Percentiles rank a stretch among this genome's conserved stretches.
Conservation (phyloP, 2,888 invertebrate species). For the Phytoseiulus persimilis region DNA sequence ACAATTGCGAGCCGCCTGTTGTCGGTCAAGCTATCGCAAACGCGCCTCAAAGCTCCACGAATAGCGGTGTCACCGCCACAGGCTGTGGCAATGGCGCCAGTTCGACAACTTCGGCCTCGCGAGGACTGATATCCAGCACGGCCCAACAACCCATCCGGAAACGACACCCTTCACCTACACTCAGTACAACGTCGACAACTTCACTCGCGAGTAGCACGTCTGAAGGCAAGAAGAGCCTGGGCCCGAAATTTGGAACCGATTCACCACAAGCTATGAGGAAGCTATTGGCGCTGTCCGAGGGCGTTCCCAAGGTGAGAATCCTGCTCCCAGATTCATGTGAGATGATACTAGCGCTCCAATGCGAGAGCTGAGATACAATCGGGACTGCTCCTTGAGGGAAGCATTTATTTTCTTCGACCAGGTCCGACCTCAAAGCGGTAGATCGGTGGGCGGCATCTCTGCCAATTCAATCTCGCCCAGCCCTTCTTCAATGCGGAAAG, state of each 20-base stretch:
- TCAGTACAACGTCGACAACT: conserved; percentile 82
- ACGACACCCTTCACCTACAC: conserved; percentile 81
- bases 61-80: background rate
- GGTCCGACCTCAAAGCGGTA: conserved; percentile 13
- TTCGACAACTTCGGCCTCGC: background rate
- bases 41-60: conserved; percentile 49
- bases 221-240: conserved; percentile 48
- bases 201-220: conserved; percentile 55
- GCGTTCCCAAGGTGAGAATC: conserved; percentile 44
- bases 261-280: conserved; percentile 95
- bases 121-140: conserved; percentile 44
- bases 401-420: background rate
- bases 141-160: conserved; percentile 57
- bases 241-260: conserved; percentile 64
- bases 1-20: conserved; percentile 66
- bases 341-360: too few species aligned
- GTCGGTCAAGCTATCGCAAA: background rate
- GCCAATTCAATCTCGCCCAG: conserved; percentile 13
- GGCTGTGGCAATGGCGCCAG: background rate
- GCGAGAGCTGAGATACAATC: too few species aligned
- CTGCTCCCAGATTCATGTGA: conserved; percentile 40
- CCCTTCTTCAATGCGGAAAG: conserved; percentile 19
- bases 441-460: background rate
- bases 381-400: too few species aligned
- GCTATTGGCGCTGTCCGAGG: conserved; percentile 69